A percentile compares a stretch with the other conserved stretches of the same genome.
These are phyloP conservation scores for Parazoanthus atlanticus DNA, from an alignment of 92 coral and sea anemone species.

Conservation along the genomic window DNA sequence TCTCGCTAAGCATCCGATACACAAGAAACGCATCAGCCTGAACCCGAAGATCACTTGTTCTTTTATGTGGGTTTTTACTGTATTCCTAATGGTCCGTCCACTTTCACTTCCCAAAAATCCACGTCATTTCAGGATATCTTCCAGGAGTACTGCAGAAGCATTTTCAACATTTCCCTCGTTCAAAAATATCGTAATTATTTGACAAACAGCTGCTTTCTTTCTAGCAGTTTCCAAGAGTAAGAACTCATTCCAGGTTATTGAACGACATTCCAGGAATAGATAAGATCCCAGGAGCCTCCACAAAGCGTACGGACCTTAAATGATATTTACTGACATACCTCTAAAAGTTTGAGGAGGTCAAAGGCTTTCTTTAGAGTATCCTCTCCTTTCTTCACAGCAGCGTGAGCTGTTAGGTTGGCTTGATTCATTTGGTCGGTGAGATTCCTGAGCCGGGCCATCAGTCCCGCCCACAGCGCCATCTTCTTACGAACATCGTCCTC, in stretches of 20 bases:
- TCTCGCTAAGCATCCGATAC: no score
- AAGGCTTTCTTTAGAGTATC: constrained; percentile 72
- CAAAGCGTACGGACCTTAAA: background rate
- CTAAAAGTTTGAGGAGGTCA: constrained; percentile 64
- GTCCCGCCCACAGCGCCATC: constrained; percentile 87
- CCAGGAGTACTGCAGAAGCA: background rate
- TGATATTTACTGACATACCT: constrained; percentile 53
- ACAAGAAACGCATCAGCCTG: no score
- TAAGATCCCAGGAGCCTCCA: background rate
- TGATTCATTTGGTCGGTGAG: constrained; percentile 70
- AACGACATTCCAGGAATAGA: background rate
- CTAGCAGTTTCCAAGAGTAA: background rate
- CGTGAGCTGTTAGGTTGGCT: constrained; percentile 91
- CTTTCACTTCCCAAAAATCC: no score
- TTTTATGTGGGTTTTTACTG: no score
- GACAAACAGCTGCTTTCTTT: background rate
- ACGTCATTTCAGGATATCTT: no score
- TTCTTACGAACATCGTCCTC: constrained; percentile 85
- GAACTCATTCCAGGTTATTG: background rate
- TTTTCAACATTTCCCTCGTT: background rate
- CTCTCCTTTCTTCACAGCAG: constrained; percentile 86
- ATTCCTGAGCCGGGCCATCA: constrained; percentile 64
- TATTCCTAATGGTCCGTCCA: no score
- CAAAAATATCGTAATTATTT: no score
- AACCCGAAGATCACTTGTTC: no score